Conservation (phyloP, 2,113 vertebrate species). For the Sakesphorus luctuosus region DNA sequence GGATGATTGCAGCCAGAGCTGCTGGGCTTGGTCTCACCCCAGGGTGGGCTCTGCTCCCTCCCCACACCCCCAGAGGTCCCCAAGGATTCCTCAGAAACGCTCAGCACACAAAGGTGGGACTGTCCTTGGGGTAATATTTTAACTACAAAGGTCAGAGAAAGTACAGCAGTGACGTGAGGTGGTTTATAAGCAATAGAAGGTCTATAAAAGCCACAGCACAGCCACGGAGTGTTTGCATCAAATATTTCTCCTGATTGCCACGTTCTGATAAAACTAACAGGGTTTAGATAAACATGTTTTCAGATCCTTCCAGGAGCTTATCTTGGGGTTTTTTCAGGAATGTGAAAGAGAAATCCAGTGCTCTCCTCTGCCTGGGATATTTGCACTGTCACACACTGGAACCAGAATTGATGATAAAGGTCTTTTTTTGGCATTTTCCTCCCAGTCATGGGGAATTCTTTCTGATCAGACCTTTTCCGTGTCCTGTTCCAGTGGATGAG, state of each 20-base stretch:
- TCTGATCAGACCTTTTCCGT: background rate
- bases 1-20: background rate
- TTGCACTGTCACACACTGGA: background rate
- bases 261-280: background rate
- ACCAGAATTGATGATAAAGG: background rate
- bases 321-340: background rate
- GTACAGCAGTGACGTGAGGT: background rate
- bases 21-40: background rate
- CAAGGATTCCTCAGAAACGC: background rate
- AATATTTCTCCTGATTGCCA: background rate
- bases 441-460: background rate
- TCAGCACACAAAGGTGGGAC: background rate
- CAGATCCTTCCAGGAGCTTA: background rate
- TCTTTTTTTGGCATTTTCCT: background rate
- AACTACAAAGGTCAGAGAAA: background rate
- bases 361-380: background rate
- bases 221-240: background rate
- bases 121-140: constrained; percentile 25
- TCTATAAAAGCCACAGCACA: background rate
- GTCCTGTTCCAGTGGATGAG: background rate
- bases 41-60: background rate
- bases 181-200: constrained; percentile 22
- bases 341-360: background rate
- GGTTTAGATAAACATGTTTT: background rate
- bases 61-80: background rate